Base-by-base conservation (phyloP, 2,888 invertebrate genomes). In the Nomada fucata region DNA sequence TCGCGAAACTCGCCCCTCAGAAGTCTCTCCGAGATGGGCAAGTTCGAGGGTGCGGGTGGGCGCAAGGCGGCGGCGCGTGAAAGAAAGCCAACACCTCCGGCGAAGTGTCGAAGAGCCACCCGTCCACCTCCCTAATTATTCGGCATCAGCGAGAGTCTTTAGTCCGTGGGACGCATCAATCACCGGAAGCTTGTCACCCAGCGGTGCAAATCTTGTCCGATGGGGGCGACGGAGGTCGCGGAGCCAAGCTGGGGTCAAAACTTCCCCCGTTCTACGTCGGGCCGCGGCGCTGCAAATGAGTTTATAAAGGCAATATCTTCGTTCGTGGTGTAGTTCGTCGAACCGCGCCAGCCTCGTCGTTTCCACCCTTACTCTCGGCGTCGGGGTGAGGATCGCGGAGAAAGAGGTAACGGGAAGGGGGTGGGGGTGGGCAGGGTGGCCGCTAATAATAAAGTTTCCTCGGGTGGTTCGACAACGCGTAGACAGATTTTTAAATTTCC, bases 401-500 rank as follows among this genome's bases (percentile, higher is more conserved):
- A 20, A 63, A 78, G 77, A 83, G 78, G 79, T 84, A 65, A 68
- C 67, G 64, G 76, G 0, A 1, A 23, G 23, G 23, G 23, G 23
- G 23, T n/a, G 23, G 47, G 50, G 59, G 26, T 47, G 44, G 55
- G 53, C 42, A 29, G 60, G 78, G 70, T 64, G 64, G 81, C 78
- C 90, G 91, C 93, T 93, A 93, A 93, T 93, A 93, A 93, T 93
- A 93, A 93, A 93, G 93, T 94, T 93, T 93, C 90, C 91, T 91
- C 90, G 91, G 91, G 91, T 93, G 92, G 92, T 94, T 93, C 93
- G 93, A 93, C 93, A 93, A 93, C 92, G 92, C 93, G 92, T 93
- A 92, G 93, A 94, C 93, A 93, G 93, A 94, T 93, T 93, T 94
- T 91, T 93, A 93, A 93, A 94, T 93, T 93, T 93, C 93, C 93